Evolutionary conservation across 1,140 invertebrate genomes (phyloP).

Genomic region (Drosophila lacteicornis): DNA sequence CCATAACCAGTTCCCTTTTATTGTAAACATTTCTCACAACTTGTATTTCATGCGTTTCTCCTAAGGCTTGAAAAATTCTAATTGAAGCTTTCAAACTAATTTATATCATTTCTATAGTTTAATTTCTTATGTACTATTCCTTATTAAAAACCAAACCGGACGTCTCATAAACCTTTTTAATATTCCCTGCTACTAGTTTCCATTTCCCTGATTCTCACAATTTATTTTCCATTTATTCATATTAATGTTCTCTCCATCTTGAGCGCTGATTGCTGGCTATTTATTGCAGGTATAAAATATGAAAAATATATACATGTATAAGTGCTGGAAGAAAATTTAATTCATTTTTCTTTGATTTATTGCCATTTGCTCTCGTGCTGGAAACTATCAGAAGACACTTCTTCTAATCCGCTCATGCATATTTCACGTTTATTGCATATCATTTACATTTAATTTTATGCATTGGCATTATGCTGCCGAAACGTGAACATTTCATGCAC

Average conservation of each 20-base stretch:
- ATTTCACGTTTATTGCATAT: slow-evolving; percentile 56
- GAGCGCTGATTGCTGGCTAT: neutral
- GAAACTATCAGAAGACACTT: slow-evolving; percentile 7
- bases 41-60: slow-evolving; percentile 8
- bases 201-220: slow-evolving; percentile 18
- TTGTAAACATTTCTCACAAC: slow-evolving; percentile 9
- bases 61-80: neutral
- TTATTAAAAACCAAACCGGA: neutral
- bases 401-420: slow-evolving; percentile 38
- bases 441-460: slow-evolving; percentile 66
- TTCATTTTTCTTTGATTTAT: slow-evolving; percentile 15
- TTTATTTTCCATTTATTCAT: slow-evolving; percentile 9
- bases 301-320: neutral
- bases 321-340: slow-evolving; percentile 12
- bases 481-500: slow-evolving; percentile 49
- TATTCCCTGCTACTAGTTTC: neutral
- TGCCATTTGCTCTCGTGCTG: neutral
- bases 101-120: slow-evolving; percentile 1
- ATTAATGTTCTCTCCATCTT: slow-evolving; percentile 8
- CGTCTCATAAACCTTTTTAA: neutral
- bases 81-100: slow-evolving; percentile 1
- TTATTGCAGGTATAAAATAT: neutral
- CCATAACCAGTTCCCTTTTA: neutral
- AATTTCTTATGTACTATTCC: neutral
- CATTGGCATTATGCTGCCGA: slow-evolving; percentile 54